These are phyloP conservation scores for Oncorhynchus clarkii DNA, from an alignment of 2,113 vertebrate species.

Conservation along the genomic window DNA sequence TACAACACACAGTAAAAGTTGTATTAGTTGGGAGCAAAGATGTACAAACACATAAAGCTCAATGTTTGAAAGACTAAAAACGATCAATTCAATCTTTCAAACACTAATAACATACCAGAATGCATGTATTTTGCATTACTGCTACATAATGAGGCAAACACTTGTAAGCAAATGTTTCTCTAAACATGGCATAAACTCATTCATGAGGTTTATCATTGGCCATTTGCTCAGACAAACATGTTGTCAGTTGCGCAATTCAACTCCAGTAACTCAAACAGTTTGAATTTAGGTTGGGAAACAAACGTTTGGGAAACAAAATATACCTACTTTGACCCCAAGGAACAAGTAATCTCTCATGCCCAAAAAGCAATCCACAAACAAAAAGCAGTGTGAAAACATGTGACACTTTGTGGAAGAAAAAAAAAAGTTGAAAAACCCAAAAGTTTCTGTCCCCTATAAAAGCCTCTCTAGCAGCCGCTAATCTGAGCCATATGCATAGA, in stretches of 20 bases:
- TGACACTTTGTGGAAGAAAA: not conserved
- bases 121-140: not conserved
- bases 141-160: not conserved
- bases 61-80: not conserved
- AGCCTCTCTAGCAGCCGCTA: conserved; percentile 46
- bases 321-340: conserved; percentile 52
- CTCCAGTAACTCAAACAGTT: conserved; percentile 60
- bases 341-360: conserved; percentile 6
- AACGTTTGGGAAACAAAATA: conserved; percentile 34
- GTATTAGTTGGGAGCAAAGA: not conserved
- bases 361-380: not conserved
- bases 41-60: not conserved
- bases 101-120: not conserved
- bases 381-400: not conserved
- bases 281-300: conserved; percentile 53
- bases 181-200: not conserved
- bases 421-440: not conserved
- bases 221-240: conserved; percentile 8
- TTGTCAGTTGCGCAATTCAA: conserved; percentile 30
- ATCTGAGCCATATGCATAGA: conserved; percentile 59
- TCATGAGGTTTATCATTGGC: not conserved
- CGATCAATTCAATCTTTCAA: not conserved
- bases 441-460: conserved; percentile 25
- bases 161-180: not conserved
- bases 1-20: not conserved